phyloP scores from a whole-genome alignment of 2,113 vertebrate genomes.

The Empidonax alnorum region DNA sequence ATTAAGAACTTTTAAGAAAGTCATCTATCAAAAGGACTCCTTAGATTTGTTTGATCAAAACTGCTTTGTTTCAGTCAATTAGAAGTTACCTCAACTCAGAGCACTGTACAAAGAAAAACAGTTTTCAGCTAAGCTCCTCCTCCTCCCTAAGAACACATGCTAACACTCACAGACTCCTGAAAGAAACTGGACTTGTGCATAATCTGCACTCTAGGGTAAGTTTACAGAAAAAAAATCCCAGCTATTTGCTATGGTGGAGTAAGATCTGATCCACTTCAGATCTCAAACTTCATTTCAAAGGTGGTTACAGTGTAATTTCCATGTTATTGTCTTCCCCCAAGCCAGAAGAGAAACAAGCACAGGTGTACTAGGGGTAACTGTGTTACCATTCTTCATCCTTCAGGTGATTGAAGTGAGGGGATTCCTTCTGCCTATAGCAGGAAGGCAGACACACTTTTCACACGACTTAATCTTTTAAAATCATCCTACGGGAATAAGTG shows the following conservation, averaged over 20 bases:
- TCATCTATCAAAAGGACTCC: neutral
- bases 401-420: neutral
- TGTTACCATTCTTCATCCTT: neutral
- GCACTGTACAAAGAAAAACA: neutral
- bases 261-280: neutral
- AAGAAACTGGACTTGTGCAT: neutral
- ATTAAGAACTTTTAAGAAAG: neutral
- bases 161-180: neutral
- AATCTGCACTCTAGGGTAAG: neutral
- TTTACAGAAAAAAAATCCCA: accelerated
- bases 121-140: neutral
- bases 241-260: neutral
- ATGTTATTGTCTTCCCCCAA: neutral
- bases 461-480: neutral
- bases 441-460: neutral
- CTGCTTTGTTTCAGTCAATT: neutral
- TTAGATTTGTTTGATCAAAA: neutral
- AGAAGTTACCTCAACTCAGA: neutral
- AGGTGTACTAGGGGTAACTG: neutral
- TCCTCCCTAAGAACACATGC: neutral
- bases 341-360: neutral
- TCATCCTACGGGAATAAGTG: neutral
- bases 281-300: neutral
- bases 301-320: neutral
- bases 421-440: neutral